Base-by-base conservation (phyloP, 2,888 invertebrate genomes). In the Eurytoma adleriae region DNA sequence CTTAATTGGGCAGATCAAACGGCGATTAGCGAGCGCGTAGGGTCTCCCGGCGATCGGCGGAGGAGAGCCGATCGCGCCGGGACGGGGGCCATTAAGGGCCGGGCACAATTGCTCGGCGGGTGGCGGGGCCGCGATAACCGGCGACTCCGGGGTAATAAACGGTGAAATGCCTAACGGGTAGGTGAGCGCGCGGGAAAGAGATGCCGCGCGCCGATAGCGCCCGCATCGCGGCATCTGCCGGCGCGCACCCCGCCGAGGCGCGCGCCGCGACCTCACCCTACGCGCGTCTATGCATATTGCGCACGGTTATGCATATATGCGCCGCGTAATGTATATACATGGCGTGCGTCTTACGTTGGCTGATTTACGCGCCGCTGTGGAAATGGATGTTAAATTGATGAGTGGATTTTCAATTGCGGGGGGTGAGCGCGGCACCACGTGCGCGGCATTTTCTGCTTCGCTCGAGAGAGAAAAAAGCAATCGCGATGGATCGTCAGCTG, bases 211-310 rank as follows among this genome's bases (percentile, higher is more conserved):
- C 72, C 76, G 90, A 90, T 90, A 89, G 81, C 77, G 85, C 90
- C 90, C 90, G 89, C 90, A 90, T 90, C 86, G 85, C 81, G 85
- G 88, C 90, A 90, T 90, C 89, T 89, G 90, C 77, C 70, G 48
- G 24, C 82, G 40, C 40, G 7, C 40, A 2, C 40, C 40, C 40
- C 7, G 40, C 40, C 40, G 40, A 40, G 40, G 7, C 40, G 40
- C 40, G 40, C 40, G 27, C 52, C 40, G 48, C 66, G 0, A n/a
- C 5, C 48, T 40, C 57, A 3, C 48, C 30, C 52, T 1, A 14
- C 56, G 3, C 68, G 20, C 48, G 20, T 64, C 14, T 40, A 66
- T 72, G 79, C 79, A 67, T 68, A 78, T 75, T 71, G 64, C 67
- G 13, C 18, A 73, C 67, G 64, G 50, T 64, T 57, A 75, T 61